Conservation (phyloP, 2,113 vertebrate species). For the Corydoras sp. region DNA sequence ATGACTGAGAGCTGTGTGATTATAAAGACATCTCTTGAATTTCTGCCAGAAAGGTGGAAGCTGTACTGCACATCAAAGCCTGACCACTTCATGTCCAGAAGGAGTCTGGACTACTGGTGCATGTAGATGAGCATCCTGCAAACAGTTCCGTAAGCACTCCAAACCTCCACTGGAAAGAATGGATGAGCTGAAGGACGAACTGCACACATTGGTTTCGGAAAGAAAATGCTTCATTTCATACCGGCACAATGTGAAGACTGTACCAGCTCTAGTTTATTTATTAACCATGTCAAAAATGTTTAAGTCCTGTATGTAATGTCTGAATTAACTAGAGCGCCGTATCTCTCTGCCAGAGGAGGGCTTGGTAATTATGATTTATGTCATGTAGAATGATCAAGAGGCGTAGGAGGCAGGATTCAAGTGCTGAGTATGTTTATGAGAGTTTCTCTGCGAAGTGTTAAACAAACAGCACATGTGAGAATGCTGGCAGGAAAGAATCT, state of each 20-base stretch:
- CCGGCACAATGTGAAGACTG: too few relatives aligned
- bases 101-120: conserved; percentile 4
- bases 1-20: conserved; percentile 20
- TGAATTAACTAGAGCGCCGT: background rate
- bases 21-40: conserved; percentile 34
- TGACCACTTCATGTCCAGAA: conserved; percentile 21
- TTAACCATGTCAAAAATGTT: background rate
- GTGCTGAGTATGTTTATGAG: background rate
- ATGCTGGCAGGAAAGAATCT: background rate
- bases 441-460: background rate
- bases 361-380: conserved; percentile 16
- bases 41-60: conserved; percentile 23
- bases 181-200: too few relatives aligned
- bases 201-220: too few relatives aligned
- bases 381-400: conserved; percentile 2
- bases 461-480: background rate
- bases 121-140: conserved; percentile 4
- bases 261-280: too few relatives aligned
- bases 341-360: background rate
- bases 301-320: background rate
- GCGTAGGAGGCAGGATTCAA: background rate
- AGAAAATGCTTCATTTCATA: too few relatives aligned
- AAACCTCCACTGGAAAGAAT: too few relatives aligned
- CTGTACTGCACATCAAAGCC: conserved; percentile 28
- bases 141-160: too few relatives aligned